Evolutionary conservation across 2,888 invertebrate genomes (phyloP), one percentile per base, ranked within the genome.

Genomic region (Ichneumoninae sp.): DNA sequence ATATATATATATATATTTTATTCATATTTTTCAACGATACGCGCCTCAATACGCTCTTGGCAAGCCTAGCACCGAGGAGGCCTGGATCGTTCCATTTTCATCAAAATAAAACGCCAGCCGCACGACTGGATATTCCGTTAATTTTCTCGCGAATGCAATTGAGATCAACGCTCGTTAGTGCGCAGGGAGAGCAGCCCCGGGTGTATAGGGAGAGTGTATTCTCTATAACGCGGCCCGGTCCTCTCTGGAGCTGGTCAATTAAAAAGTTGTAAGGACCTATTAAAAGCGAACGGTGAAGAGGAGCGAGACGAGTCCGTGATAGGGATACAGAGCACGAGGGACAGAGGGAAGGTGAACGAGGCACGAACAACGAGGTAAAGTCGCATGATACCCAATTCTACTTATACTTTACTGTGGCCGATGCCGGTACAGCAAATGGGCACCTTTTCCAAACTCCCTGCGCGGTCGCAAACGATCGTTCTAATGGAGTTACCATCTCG

Each of bases 211-310:
- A 30, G 19, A 65, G 54, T 52, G 66, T 68, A 77, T 50, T 81
- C 81, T 81, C 78, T 79, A 75, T 68, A 82, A 79, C 75, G 85
- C 79, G 82, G 79, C 76, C 82, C 82, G 76, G 82, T 71, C 60
- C 78, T 82, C 78, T 82, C 82, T 78, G 83, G 86, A 83, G 77
- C 76, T 74, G 81, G 87, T 81, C 86, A 86, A 88, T 88, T 89
- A 88, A 84, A 85, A 88, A 88, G 86, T 88, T 89, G 86, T 85
- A 89, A 89, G 84, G 87, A 85, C 84, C 85, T 87, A 88, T 87
- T 89, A 88, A 89, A 82, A 83, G 69, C 80, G 81, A 77, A 85
- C 80, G 83, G 83, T 79, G 81, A 85, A 83, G 83, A 83, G 83
- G 75, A 71, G 66, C 57, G 86, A 74, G 81, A 81, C 75, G 77